Evolutionary conservation across 2,113 vertebrate species (phyloP), one percentile per base, ranked within the genome.

Genomic region (Sula dactylatra): DNA sequence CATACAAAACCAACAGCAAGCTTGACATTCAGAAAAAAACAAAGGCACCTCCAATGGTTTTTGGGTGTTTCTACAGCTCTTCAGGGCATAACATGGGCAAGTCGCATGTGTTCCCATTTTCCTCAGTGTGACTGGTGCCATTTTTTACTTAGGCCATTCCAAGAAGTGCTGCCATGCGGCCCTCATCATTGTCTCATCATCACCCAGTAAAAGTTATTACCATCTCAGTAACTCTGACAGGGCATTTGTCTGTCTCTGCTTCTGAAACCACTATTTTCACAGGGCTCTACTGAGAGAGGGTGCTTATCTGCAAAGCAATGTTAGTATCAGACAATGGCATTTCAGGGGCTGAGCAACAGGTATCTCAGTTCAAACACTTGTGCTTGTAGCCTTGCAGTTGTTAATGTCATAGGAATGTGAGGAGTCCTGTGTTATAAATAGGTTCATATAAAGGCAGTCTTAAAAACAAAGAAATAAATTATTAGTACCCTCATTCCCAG

Each of bases 91-190:
- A 49, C 2, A 13, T 1, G 9, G 16, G 7, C 67, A 86, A 64
- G 5, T 24, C 2, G 3, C 5, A 31, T 0, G 0, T 62, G n/a
- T 26, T 24, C 38, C 56, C 2, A 0, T 54, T 71, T n/a, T 92
- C 16, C 72, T 77, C 17, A 19, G 34, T 27, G 21, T 45, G 38
- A 54, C 26, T 45, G 36, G 16, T 91, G 45, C 36, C 34, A n/a
- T 44, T 86, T 62, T 58, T 69, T 3, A 61, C 59, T 50, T 13
- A 66, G 64, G 13, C 18, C 21, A 27, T 47, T 55, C n/a, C 64
- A 74, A 52, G 25, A 61, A 65, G 26, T 32, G 73, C 42, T 45
- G 13, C 26, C 9, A 47, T 6, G 16, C 49, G 14, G 27, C 49
- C 12, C 27, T 71, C 56, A 52, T 55, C 27, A 24, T 45, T 45